Conservation (phyloP, 1,140 invertebrate genomes). For the Bombus polaris region DNA sequence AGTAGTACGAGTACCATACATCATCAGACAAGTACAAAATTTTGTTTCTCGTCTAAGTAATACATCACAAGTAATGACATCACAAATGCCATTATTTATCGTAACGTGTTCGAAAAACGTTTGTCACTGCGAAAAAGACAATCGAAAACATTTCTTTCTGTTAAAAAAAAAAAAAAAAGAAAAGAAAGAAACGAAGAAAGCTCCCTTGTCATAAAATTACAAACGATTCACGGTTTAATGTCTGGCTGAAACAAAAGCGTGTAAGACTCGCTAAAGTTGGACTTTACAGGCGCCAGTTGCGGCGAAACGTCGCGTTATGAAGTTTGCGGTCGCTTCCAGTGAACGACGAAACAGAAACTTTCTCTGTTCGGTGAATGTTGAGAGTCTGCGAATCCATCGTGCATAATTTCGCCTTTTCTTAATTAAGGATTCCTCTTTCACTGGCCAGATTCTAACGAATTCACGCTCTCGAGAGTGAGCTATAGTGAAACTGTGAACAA, state of each 20-base stretch:
- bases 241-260: not conserved
- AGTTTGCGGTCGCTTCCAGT: constrained; percentile 34
- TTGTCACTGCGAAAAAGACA: not conserved
- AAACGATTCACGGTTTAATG: constrained; percentile 28
- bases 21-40: not conserved
- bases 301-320: constrained; percentile 33
- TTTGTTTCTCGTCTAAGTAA: not conserved
- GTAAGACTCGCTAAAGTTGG: not conserved
- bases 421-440: not conserved
- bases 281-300: not conserved
- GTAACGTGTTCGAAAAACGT: not conserved
- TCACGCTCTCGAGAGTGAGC: not conserved
- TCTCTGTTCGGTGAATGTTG: not conserved
- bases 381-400: not conserved
- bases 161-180: not conserved
- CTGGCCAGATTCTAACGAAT: not conserved
- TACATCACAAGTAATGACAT: no score
- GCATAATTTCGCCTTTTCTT: constrained; percentile 16
- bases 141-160: not conserved
- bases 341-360: constrained; percentile 4
- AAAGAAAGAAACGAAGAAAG: no score
- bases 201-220: not conserved
- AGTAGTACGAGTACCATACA: not conserved
- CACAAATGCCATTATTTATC: not conserved
- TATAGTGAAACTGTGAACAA: not conserved